Evolutionary conservation across 1,140 invertebrate species (phyloP).

Genomic region (Physella acuta): DNA sequence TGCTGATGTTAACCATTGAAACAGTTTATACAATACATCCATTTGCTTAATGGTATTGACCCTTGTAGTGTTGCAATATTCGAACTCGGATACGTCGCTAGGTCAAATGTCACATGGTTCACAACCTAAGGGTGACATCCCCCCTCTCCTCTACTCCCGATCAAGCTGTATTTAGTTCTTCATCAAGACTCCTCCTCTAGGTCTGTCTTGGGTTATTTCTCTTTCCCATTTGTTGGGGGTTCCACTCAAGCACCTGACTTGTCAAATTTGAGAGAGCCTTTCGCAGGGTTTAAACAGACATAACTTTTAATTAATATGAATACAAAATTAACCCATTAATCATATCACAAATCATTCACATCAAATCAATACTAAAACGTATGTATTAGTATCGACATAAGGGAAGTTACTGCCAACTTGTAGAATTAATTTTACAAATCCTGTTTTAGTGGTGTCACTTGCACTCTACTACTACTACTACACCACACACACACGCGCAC

Average conservation of each 20-base stretch:
- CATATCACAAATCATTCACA: not conserved
- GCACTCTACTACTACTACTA: not conserved
- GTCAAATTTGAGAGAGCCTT: no score
- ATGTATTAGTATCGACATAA: not conserved
- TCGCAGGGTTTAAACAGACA: not conserved
- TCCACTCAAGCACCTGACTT: no score
- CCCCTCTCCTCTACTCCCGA: no score
- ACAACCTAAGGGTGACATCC: no score
- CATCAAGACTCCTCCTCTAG: no score
- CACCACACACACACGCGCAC: not conserved
- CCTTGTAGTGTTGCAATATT: not conserved
- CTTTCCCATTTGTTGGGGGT: no score
- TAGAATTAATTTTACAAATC: not conserved
- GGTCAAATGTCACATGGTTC: not conserved
- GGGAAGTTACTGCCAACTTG: not conserved
- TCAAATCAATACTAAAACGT: not conserved
- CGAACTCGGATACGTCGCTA: not conserved
- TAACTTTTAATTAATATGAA: not conserved
- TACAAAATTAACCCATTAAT: not conserved
- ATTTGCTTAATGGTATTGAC: not conserved
- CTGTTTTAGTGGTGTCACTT: not conserved
- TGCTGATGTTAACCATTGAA: not conserved
- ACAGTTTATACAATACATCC: not conserved
- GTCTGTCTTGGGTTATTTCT: no score
- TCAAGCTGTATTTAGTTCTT: no score